Evolutionary conservation across 2,888 invertebrate genomes (phyloP), one percentile per base, ranked within the genome.

Genomic region (Tethea ocularis): DNA sequence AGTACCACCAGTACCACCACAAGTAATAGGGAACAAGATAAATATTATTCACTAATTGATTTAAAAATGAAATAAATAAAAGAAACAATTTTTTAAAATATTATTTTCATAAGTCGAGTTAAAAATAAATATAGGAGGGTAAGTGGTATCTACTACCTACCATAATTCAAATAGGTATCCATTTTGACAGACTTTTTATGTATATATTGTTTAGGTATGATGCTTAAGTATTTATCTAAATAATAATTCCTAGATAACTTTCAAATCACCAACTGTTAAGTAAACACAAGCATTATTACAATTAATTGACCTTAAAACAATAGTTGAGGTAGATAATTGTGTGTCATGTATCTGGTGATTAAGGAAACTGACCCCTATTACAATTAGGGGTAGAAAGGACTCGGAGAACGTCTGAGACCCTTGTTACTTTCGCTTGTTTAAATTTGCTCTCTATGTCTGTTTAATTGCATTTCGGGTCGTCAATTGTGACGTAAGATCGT

Each of bases 391-490:
- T 58, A 52, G 17, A 61, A 67, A 57, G 61, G 38, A 59, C 65
- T 57, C 59, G 57, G 57, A 54, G 57, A 20, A 10, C 26, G 52
- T 57, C 52, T 57, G 17, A 54, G 56, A 54, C 41, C 59, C 57
- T 53, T 53, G 58, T 58, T 58, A 69, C 64, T 72, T 63, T 67
- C 62, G 58, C 59, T 61, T 60, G 66, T 66, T 65, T 60, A 67
- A 68, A 67, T 74, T 66, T 66, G 62, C 62, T 62, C 57, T 57
- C 29, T 60, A 52, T 58, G 62, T 61, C 57, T 62, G 17, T 61
- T 60, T 74, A 71, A 74, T 72, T 74, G 72, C 56, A 65, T 71
- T 72, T 51, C 57, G 56, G 67, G 22, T 64, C 55, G 60, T 53
- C 53, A 53, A 33, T 33, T 54, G 54, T 54, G 22, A 54, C 22